Evolutionary conservation across 1,140 invertebrate genomes (phyloP).

Genomic region (Drosophila sp.): DNA sequence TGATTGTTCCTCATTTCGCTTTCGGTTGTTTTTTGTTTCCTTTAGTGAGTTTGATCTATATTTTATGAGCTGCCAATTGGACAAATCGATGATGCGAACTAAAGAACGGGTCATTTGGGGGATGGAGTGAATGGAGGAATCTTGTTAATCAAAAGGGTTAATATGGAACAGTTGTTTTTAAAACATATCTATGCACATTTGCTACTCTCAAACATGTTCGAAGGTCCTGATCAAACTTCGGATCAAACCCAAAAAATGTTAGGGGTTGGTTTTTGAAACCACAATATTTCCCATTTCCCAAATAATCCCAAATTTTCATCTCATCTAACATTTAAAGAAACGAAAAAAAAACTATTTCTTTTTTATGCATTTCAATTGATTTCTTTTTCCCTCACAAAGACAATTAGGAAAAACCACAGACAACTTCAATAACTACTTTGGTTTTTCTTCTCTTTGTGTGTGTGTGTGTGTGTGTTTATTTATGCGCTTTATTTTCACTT

Average conservation of each 20-base stretch:
- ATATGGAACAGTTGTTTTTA: neutral
- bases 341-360: constrained; percentile 53
- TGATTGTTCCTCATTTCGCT: constrained; percentile 39
- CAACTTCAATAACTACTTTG: constrained; percentile 31
- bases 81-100: constrained; percentile 58
- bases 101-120: neutral
- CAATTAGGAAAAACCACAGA: constrained; percentile 62
- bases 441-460: constrained; percentile 24
- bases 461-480: constrained; percentile 63
- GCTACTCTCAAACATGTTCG: neutral
- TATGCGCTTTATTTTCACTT: constrained; percentile 74
- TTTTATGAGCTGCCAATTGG: constrained; percentile 79
- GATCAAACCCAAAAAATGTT: constrained; percentile 13
- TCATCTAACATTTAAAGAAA: neutral
- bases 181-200: neutral
- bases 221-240: constrained; percentile 22
- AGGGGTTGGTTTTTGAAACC: constrained; percentile 55
- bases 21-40: constrained; percentile 13
- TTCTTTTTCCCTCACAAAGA: constrained; percentile 21
- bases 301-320: constrained; percentile 15
- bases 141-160: constrained; percentile 6
- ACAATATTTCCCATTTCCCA: constrained; percentile 36
- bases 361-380: constrained; percentile 14
- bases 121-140: no score
- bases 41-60: constrained; percentile 56